phyloP scores from a whole-genome alignment of 1,140 invertebrate species.

The Heliconius hermathena region DNA sequence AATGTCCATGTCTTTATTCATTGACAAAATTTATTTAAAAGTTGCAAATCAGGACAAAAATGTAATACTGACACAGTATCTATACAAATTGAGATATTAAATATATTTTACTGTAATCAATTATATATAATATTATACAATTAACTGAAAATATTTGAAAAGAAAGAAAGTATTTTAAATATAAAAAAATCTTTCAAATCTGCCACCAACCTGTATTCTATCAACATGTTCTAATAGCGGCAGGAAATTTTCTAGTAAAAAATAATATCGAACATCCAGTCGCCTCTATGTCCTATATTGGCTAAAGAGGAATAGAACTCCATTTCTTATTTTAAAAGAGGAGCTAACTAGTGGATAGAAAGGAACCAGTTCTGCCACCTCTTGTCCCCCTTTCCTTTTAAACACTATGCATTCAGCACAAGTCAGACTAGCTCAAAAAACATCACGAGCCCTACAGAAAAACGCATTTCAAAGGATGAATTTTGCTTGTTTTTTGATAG shows the following conservation, averaged over 20 bases:
- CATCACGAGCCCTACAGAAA: neutral
- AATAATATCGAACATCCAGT: neutral
- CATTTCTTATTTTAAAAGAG: slow-evolving; percentile 28
- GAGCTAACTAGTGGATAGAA: slow-evolving; percentile 36
- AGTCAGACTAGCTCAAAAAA: slow-evolving; percentile 24
- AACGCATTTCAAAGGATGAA: slow-evolving; percentile 9
- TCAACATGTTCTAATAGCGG: too few relatives aligned
- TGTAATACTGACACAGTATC: too few relatives aligned
- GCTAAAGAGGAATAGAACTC: slow-evolving; percentile 26
- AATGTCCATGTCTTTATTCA: too few relatives aligned
- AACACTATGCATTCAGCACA: slow-evolving; percentile 34
- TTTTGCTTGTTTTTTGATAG: neutral
- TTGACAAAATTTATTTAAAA: too few relatives aligned
- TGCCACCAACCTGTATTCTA: too few relatives aligned
- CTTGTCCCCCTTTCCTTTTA: slow-evolving; percentile 37
- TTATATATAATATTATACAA: too few relatives aligned
- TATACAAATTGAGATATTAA: too few relatives aligned
- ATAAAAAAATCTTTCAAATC: too few relatives aligned
- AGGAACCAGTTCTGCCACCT: slow-evolving; percentile 33
- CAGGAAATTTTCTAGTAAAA: neutral
- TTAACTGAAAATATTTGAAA: too few relatives aligned
- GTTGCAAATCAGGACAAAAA: too few relatives aligned
- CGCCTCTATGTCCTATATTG: neutral
- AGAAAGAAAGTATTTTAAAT: too few relatives aligned
- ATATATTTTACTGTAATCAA: too few relatives aligned